phyloP scores from a whole-genome alignment of 2,113 vertebrate species.

The Siniperca chuatsi region DNA sequence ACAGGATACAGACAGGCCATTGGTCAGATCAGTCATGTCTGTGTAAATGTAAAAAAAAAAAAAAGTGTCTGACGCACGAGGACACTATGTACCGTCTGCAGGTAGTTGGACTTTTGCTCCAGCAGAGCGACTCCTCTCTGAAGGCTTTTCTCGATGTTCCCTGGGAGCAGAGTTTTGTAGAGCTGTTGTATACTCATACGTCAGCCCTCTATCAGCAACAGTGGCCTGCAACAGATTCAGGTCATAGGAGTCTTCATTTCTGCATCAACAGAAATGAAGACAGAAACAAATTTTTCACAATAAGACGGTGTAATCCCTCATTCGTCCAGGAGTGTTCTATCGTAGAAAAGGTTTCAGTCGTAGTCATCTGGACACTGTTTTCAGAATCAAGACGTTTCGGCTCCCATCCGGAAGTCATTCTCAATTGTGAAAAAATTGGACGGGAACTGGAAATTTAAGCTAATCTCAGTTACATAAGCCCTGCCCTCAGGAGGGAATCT shows the following conservation, averaged over 20 bases:
- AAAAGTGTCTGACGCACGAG: background rate
- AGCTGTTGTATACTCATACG: conserved; percentile 56
- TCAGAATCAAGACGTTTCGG: no score
- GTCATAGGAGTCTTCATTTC: conserved; percentile 3
- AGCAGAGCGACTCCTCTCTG: conserved; percentile 36
- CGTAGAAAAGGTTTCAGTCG: no score
- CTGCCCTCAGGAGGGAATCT: no score
- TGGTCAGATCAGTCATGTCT: conserved; percentile 38
- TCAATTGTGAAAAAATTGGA: no score
- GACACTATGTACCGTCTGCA: conserved; percentile 58
- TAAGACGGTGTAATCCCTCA: no score
- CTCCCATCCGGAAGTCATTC: no score
- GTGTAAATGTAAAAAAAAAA: conserved; percentile 15
- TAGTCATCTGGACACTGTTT: no score
- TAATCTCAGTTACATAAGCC: no score
- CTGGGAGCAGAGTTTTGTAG: conserved; percentile 33
- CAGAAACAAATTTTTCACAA: conserved; percentile 21
- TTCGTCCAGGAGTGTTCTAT: no score
- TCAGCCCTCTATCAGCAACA: conserved; percentile 56
- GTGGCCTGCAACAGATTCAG: conserved; percentile 70
- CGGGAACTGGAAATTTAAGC: no score
- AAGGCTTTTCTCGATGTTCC: conserved; percentile 34
- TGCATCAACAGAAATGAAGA: background rate
- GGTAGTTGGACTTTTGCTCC: conserved; percentile 44
- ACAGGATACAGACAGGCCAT: conserved; percentile 48